These are phyloP conservation scores for Syritta pipiens DNA, from an alignment of 2,888 invertebrate genomes.

Conservation along the genomic window DNA sequence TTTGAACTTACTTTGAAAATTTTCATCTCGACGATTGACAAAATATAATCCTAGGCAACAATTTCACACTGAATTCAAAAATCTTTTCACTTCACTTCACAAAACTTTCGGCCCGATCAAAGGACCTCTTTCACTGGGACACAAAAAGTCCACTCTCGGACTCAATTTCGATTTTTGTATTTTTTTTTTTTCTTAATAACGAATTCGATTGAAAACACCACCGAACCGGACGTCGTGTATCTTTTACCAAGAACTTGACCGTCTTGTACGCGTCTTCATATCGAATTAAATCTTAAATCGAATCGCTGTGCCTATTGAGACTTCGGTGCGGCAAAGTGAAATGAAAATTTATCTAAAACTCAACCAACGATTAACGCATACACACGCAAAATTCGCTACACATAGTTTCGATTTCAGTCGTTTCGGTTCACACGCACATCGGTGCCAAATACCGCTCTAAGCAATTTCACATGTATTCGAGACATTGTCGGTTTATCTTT, in stretches of 20 bases:
- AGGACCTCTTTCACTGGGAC: too few species aligned
- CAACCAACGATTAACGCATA: slow-evolving; percentile 8
- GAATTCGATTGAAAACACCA: slow-evolving; percentile 9
- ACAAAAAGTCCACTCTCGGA: background rate
- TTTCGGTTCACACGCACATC: background rate
- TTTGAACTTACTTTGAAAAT: slow-evolving; percentile 23
- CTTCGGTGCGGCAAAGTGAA: background rate
- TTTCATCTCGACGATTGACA: slow-evolving; percentile 16
- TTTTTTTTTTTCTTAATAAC: too few species aligned
- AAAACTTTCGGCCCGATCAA: background rate
- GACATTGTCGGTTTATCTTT: slow-evolving; percentile 35
- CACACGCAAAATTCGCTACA: background rate
- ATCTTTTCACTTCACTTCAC: background rate
- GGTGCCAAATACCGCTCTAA: background rate
- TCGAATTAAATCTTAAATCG: slow-evolving; percentile 31
- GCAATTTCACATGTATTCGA: slow-evolving; percentile 15
- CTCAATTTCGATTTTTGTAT: background rate
- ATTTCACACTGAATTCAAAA: background rate
- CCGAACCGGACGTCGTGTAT: slow-evolving; percentile 3
- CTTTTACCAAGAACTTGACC: slow-evolving; percentile 8
- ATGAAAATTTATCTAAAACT: slow-evolving; percentile 59
- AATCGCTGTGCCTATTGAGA: slow-evolving; percentile 3
- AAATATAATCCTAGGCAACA: background rate
- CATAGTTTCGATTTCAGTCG: slow-evolving; percentile 27
- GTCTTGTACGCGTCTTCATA: slow-evolving; percentile 24